These are phyloP conservation scores for Icerya purchasi DNA, from an alignment of 2,888 invertebrate genomes.

Conservation along the genomic window DNA sequence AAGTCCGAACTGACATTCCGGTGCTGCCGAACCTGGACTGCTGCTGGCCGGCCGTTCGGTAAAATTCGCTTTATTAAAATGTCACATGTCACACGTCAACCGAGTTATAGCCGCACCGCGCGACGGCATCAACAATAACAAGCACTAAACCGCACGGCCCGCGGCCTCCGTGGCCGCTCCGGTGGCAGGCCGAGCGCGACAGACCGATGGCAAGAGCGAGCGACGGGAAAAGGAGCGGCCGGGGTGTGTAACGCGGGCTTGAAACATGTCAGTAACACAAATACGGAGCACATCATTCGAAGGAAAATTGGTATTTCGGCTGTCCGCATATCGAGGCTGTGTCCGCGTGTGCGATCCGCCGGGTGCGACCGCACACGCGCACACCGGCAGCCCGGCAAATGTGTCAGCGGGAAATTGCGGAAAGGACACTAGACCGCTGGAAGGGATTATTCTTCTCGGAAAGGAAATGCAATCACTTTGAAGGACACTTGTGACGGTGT, in stretches of 20 bases:
- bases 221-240: background rate
- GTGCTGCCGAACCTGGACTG: background rate
- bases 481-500: constrained; percentile 14
- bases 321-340: too few species aligned
- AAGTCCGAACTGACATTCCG: background rate
- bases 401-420: too few species aligned
- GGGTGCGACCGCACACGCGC: too few species aligned
- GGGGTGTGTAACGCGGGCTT: background rate
- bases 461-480: constrained; percentile 14
- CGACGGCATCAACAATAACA: too few species aligned
- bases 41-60: too few species aligned
- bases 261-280: too few species aligned
- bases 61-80: background rate
- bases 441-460: constrained; percentile 9
- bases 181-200: background rate
- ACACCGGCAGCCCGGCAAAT: too few species aligned
- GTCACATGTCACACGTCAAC: background rate
- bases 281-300: too few species aligned
- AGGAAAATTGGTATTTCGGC: too few species aligned
- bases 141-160: too few species aligned
- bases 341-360: too few species aligned
- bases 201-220: background rate
- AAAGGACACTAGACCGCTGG: constrained; percentile 6
- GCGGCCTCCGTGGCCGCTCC: too few species aligned
- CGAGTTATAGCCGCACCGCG: background rate